Evolutionary conservation across 2,888 invertebrate genomes (phyloP).

Genomic region (Patella pellucida): DNA sequence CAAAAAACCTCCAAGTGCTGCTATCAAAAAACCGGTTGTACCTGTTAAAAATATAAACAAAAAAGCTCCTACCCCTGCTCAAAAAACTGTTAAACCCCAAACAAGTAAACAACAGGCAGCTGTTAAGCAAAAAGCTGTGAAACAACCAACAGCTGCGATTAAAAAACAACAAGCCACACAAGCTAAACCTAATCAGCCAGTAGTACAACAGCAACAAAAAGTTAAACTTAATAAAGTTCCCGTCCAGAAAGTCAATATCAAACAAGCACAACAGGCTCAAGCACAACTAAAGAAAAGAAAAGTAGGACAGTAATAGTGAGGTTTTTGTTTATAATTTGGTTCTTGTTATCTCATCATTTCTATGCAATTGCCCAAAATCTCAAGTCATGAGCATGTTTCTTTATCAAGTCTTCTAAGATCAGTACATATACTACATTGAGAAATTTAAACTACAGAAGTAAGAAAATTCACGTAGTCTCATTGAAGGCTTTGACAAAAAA

Average conservation of each 20-base stretch:
- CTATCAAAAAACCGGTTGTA: constrained; percentile 10
- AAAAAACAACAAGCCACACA: constrained; percentile 6
- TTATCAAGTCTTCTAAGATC: too few species aligned
- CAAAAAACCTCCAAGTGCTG: constrained; percentile 11
- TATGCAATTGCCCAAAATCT: too few species aligned
- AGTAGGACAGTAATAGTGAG: not conserved
- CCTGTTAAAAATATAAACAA: not conserved
- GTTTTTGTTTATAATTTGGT: too few species aligned
- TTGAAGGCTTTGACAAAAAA: too few species aligned
- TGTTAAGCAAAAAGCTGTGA: not conserved
- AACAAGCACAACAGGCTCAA: constrained; percentile 12
- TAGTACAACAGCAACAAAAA: constrained; percentile 5
- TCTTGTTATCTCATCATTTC: too few species aligned
- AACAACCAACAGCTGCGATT: not conserved
- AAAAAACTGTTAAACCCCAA: not conserved
- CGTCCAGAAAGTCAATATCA: constrained; percentile 1
- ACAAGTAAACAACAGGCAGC: not conserved
- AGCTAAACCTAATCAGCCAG: not conserved
- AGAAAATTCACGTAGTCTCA: too few species aligned
- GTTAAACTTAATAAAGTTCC: not conserved
- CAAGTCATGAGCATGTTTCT: too few species aligned
- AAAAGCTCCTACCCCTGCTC: not conserved
- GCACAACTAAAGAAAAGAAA: not conserved
- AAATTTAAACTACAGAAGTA: too few species aligned
- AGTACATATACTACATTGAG: too few species aligned